Percentiles rank a stretch among this genome's conserved stretches.
Conservation (phyloP, 2,888 invertebrate species). For the Labia minor region DNA sequence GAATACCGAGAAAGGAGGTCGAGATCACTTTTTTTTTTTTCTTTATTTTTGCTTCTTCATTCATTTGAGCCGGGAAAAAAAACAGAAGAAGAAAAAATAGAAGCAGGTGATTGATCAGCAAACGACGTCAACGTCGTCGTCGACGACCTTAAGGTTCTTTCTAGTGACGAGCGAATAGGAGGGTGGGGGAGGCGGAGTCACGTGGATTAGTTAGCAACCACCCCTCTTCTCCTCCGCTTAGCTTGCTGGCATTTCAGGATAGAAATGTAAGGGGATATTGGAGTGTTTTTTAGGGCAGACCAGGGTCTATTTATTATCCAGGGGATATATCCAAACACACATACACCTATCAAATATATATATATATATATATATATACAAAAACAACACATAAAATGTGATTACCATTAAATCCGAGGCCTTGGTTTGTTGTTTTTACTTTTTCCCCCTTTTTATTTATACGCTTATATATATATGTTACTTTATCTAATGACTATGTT, state of each 20-base stretch:
- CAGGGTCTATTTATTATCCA: conserved; percentile 2
- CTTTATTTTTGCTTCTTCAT: background rate
- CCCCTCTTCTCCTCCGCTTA: too few species aligned
- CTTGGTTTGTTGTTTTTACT: background rate
- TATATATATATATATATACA: background rate
- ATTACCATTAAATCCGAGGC: background rate
- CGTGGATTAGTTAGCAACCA: background rate
- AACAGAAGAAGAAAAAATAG: background rate
- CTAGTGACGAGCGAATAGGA: background rate
- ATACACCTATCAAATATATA: too few species aligned
- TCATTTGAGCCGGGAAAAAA: too few species aligned
- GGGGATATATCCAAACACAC: too few species aligned
- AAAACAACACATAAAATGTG: background rate
- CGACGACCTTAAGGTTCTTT: too few species aligned
- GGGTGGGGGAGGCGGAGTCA: background rate
- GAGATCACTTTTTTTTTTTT: too few species aligned
- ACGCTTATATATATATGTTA: too few species aligned
- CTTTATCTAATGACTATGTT: background rate
- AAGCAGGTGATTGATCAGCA: background rate
- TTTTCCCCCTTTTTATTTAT: background rate
- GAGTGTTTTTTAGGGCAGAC: background rate
- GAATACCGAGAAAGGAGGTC: too few species aligned
- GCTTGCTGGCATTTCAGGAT: too few species aligned
- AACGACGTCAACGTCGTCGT: too few species aligned
- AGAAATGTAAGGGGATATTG: background rate